Conservation (phyloP, 1,140 invertebrate species). For the Conopomorpha cramerella region DNA sequence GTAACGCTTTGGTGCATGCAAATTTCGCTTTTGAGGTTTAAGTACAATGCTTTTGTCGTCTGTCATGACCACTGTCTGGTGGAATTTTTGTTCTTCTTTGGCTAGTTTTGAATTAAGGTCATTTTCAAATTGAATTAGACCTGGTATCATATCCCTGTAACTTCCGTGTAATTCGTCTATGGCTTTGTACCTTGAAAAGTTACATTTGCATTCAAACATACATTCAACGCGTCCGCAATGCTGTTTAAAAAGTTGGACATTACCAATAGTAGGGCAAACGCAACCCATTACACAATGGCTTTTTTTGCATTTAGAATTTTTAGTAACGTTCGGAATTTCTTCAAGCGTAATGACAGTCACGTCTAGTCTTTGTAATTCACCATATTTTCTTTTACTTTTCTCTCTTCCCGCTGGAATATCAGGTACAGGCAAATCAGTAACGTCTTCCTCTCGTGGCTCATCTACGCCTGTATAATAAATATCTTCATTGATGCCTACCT, state of each 20-base stretch:
- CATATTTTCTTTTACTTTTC: slow-evolving; percentile 29
- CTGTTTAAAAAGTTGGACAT: slow-evolving; percentile 21
- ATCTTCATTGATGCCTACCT: slow-evolving; percentile 35
- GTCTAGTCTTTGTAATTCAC: slow-evolving; percentile 36
- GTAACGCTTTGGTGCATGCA: slow-evolving; percentile 37
- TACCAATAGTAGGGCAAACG: slow-evolving; percentile 33
- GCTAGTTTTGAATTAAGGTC: slow-evolving; percentile 24
- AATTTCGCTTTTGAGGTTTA: slow-evolving; percentile 29
- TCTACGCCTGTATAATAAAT: slow-evolving; percentile 21
- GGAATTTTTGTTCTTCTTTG: slow-evolving; percentile 50
- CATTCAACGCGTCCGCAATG: slow-evolving; percentile 38
- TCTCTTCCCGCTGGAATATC: slow-evolving; percentile 13
- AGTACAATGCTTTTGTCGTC: slow-evolving; percentile 38
- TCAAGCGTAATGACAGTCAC: slow-evolving; percentile 32
- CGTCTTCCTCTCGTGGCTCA: slow-evolving; percentile 8
- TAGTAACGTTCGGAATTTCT: slow-evolving; percentile 4
- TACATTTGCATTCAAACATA: slow-evolving; percentile 44
- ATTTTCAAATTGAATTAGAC: slow-evolving; percentile 24
- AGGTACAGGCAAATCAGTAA: slow-evolving; percentile 4
- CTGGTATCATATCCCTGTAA: slow-evolving; percentile 20
- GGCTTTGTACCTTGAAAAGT: slow-evolving; percentile 25
- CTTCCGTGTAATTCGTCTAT: slow-evolving; percentile 13
- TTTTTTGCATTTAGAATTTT: slow-evolving; percentile 23
- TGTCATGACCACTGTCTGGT: slow-evolving; percentile 39
- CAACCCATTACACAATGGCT: slow-evolving; percentile 35